Base-by-base conservation (phyloP, 2,888 invertebrate species). In the Lasioglossum marginatum region DNA sequence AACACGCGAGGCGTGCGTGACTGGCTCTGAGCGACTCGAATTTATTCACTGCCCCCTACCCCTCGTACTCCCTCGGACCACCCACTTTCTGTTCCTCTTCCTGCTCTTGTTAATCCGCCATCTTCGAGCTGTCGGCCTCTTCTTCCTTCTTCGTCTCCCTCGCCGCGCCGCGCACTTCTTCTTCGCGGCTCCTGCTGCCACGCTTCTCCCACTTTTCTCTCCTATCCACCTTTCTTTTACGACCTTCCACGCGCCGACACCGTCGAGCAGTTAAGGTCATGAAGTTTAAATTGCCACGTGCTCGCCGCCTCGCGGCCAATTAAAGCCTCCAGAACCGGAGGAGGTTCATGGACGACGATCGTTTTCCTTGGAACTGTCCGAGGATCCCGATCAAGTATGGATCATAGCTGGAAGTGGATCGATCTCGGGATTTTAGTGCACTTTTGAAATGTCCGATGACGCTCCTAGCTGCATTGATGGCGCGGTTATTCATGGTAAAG, bases 1-100 rank as follows among this genome's bases (percentile, higher is more conserved):
- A 93, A 93, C 93, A 93, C 92, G 93, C 92, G 86, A 90, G 92
- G 89, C 90, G 91, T 93, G 93, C 93, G 92, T 93, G 93, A 93
- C 93, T 90, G 91, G 91, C 88, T 89, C 86, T 88, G 91, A 92
- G 88, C 86, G 91, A 92, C 91, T 91, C 87, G 90, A 92, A 92
- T 92, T 92, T 92, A 92, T 93, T 92, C 91, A 86, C 88, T 86
- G 85, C 89, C 83, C 88, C 83, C 85, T 83, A 79, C 73, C 79
- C 80, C 74, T 72, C 82, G 57, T 4, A 52, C 77, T 81, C 63
- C 71, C 77, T 77, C 83, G 68, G 79, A 12, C 34, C 34, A n/a
- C 23, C 31, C 52, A 19, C 72, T 73, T 57, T 66, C 34, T 23
- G 45, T 48, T 70, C 57, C 31, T 52, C 34, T 48, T 63, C 27